phyloP scores from a whole-genome alignment of 2,797 vertebrate species.

The Sebastolobus alascanus region DNA sequence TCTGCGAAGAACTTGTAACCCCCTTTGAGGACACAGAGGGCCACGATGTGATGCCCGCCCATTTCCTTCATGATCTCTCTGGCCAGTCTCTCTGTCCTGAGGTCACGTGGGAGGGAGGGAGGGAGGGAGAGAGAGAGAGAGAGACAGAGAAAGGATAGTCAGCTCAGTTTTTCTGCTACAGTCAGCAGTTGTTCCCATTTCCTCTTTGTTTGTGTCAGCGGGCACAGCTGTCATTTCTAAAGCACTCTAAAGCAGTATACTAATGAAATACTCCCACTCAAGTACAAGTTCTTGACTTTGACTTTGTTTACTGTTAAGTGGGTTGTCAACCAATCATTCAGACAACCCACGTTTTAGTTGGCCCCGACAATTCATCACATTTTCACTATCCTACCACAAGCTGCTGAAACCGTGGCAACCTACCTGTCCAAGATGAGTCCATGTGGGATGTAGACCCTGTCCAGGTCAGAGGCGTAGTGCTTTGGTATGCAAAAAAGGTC shows the following conservation, averaged over 20 bases:
- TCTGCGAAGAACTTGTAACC: conserved; percentile 99
- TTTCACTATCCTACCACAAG: not conserved
- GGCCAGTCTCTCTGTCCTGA: conserved; percentile 96
- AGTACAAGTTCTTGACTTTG: not conserved
- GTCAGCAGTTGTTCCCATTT: conserved; percentile 64
- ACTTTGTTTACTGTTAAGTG: not conserved
- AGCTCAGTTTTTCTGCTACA: conserved; percentile 56
- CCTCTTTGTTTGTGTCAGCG: conserved; percentile 51
- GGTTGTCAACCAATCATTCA: not conserved
- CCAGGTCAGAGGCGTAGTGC: conserved; percentile 94
- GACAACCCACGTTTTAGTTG: not conserved
- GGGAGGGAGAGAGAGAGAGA: not conserved
- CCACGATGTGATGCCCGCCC: conserved; percentile 98
- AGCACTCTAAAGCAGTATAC: conserved; percentile 24
- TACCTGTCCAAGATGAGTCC: conserved; percentile 99
- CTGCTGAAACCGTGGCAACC: conserved; percentile 33
- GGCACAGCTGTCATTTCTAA: conserved; percentile 20
- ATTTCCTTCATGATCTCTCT: conserved; percentile 98
- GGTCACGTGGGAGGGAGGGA: not conserved
- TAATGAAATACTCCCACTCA: not conserved
- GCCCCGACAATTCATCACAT: not conserved
- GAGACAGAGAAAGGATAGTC: conserved; percentile 15
- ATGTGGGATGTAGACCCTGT: conserved; percentile 97
- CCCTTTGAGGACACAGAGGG: conserved; percentile 97
- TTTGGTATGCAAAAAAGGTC: conserved; percentile 99